Conservation (phyloP, 2,113 vertebrate species). For the Scophthalmus maximus region DNA sequence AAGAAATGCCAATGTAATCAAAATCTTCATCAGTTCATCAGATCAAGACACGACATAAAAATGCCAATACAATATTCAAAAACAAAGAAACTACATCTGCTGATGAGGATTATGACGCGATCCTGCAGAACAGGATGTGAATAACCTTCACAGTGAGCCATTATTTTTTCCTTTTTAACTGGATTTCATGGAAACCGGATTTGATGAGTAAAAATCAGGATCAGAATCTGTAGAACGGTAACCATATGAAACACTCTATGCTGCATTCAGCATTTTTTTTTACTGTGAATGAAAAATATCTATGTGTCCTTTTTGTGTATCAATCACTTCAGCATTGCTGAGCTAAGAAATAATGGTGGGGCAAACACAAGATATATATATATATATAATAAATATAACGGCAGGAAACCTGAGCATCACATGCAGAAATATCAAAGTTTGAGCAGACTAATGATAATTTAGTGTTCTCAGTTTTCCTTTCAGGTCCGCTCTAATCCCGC, state of each 20-base stretch:
- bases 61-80: no score
- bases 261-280: no score
- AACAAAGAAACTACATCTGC: neutral
- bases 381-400: neutral
- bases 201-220: neutral
- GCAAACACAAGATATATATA: neutral
- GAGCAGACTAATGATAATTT: constrained; percentile 11
- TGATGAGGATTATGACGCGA: neutral
- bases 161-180: neutral
- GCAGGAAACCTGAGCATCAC: neutral
- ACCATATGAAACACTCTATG: neutral
- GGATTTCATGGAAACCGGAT: neutral
- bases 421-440: constrained; percentile 2
- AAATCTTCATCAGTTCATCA: neutral
- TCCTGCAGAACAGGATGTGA: neutral
- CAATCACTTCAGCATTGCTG: neutral
- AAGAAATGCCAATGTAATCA: no score
- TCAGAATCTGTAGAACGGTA: neutral
- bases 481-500: neutral
- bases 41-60: neutral
- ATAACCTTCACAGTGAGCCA: neutral
- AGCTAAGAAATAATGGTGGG: constrained; percentile 2
- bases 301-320: neutral
- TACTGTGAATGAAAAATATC: neutral
- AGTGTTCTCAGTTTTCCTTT: constrained; percentile 14